phyloP scores from a whole-genome alignment of 2,113 vertebrate species.

The Poeciliopsis occidentalis region DNA sequence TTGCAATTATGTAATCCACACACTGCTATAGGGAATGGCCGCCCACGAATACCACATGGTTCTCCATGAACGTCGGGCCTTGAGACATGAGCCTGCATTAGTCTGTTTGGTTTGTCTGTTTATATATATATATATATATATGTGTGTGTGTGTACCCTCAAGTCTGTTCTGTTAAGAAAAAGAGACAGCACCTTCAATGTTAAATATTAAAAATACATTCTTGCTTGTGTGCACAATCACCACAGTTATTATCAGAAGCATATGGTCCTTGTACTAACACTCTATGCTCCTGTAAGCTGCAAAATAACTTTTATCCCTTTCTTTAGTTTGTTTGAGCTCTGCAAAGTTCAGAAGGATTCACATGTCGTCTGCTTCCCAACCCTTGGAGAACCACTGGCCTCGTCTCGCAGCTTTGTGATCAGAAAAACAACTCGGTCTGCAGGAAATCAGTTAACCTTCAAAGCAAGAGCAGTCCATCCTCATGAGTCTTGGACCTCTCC shows the following conservation, averaged over 20 bases:
- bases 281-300: conserved; percentile 1
- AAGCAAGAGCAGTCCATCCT: conserved; percentile 10
- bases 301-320: conserved; percentile 34
- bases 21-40: conserved; percentile 51
- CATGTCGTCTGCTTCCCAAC: neutral
- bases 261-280: no score
- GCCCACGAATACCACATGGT: conserved; percentile 66
- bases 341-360: conserved; percentile 27
- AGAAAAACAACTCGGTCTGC: conserved; percentile 23
- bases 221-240: conserved; percentile 23
- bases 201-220: conserved; percentile 18
- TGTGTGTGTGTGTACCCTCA: neutral
- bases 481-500: neutral
- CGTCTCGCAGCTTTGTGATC: conserved; percentile 25
- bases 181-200: neutral
- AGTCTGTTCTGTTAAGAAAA: conserved; percentile 8
- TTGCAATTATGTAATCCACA: conserved; percentile 67
- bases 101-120: conserved; percentile 2
- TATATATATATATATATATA: neutral
- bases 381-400: conserved; percentile 20
- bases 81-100: conserved; percentile 38
- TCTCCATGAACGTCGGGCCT: conserved; percentile 30
- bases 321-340: conserved; percentile 50
- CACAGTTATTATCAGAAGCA: conserved; percentile 6
- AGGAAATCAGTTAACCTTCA: conserved; percentile 52